A percentile compares a stretch with the other conserved stretches of the same genome.
Evolutionary conservation across 2,888 invertebrate genomes (phyloP).

Genomic region (Ophioninae sp.): DNA sequence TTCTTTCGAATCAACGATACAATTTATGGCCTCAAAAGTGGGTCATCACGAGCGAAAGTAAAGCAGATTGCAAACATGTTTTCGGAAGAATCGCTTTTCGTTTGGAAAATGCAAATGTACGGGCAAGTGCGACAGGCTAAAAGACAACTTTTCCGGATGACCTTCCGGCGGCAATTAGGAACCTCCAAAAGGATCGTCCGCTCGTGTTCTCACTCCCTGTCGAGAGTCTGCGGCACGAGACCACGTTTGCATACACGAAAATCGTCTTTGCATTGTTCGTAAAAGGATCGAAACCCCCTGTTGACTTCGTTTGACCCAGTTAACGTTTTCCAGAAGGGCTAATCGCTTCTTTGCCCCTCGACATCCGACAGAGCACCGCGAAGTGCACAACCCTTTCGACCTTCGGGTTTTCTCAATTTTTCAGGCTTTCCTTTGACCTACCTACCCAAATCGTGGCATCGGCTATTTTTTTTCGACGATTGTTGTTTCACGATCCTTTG

Average conservation of each 20-base stretch:
- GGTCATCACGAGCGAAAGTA: not conserved
- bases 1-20: not conserved
- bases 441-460: slow-evolving; percentile 8
- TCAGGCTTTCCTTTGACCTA: not conserved
- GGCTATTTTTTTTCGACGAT: not conserved
- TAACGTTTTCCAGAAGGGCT: slow-evolving; percentile 64
- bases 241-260: slow-evolving; percentile 68
- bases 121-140: slow-evolving; percentile 45
- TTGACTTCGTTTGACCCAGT: slow-evolving; percentile 63
- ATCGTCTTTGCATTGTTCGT: slow-evolving; percentile 67
- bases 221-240: slow-evolving; percentile 39
- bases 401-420: slow-evolving; percentile 26
- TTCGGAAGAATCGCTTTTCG: not conserved
- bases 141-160: slow-evolving; percentile 42
- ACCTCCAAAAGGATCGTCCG: slow-evolving; percentile 33
- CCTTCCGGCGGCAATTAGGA: slow-evolving; percentile 57
- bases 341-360: slow-evolving; percentile 67
- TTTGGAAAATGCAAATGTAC: slow-evolving; percentile 26
- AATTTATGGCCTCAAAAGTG: not conserved
- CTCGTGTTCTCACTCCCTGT: slow-evolving; percentile 9
- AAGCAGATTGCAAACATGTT: not conserved
- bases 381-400: not conserved
- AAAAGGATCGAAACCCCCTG: slow-evolving; percentile 60
- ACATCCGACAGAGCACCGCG: not conserved
- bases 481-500: not conserved